Conservation (phyloP, 1,140 invertebrate genomes). For the Camponotus pennsylvanicus region DNA sequence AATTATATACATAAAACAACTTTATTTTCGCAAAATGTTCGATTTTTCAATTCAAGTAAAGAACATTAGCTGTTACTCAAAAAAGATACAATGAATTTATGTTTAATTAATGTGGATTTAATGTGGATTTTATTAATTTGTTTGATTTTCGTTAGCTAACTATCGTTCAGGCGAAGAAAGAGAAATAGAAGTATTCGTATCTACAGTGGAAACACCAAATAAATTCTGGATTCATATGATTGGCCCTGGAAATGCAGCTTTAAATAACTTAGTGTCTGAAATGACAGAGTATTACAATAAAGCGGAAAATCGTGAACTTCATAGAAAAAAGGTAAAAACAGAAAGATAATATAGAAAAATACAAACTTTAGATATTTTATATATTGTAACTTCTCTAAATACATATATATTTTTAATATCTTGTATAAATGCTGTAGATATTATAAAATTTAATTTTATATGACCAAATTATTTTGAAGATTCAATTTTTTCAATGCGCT, state of each 20-base stretch:
- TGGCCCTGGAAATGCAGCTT: conserved; percentile 89
- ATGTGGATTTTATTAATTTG: not conserved
- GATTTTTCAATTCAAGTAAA: conserved; percentile 83
- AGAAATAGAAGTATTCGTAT: conserved; percentile 92
- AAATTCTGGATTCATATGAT: conserved; percentile 95
- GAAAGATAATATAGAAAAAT: not conserved
- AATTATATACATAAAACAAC: not conserved
- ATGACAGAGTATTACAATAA: conserved; percentile 93
- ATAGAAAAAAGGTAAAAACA: conserved; percentile 84
- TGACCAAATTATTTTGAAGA: not conserved
- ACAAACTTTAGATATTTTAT: conserved; percentile 24
- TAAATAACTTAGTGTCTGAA: conserved; percentile 91
- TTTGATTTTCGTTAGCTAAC: conserved; percentile 3
- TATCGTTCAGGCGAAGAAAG: conserved; percentile 84
- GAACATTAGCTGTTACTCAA: conserved; percentile 87
- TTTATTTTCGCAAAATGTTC: conserved; percentile 25
- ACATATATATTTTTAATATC: not conserved
- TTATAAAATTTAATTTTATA: not conserved
- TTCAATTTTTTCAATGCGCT: not conserved
- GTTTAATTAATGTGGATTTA: not conserved
- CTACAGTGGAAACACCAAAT: conserved; percentile 91
- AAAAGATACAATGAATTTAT: conserved; percentile 82
- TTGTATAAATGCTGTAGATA: not conserved
- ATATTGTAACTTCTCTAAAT: not conserved
- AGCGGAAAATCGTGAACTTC: conserved; percentile 88